Evolutionary conservation across 2,888 invertebrate genomes (phyloP).

Genomic region (Melitaea athalia): DNA sequence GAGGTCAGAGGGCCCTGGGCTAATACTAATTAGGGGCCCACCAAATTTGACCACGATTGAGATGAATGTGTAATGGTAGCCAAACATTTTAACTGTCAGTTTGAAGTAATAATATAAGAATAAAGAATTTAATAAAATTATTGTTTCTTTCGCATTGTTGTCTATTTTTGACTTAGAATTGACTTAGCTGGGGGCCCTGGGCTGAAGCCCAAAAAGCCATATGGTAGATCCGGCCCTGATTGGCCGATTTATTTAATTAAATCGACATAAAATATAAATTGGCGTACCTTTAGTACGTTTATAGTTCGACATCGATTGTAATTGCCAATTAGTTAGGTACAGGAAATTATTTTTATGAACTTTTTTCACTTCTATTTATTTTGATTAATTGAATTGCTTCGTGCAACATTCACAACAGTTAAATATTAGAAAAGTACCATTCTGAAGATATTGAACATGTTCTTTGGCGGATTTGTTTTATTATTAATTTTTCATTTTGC

Average conservation of each 20-base stretch:
- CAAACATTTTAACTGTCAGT: too few species aligned
- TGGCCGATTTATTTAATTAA: not conserved
- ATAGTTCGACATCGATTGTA: not conserved
- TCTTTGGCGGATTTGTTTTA: constrained; percentile 2
- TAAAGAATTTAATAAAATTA: too few species aligned
- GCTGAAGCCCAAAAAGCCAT: too few species aligned
- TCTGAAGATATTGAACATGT: not conserved
- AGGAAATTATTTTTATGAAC: not conserved
- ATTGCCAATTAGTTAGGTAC: not conserved
- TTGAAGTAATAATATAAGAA: too few species aligned
- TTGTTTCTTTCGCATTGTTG: too few species aligned
- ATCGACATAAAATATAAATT: not conserved
- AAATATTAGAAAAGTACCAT: not conserved
- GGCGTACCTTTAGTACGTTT: not conserved
- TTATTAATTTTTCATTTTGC: not conserved
- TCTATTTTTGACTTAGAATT: too few species aligned
- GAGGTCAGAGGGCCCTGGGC: too few species aligned
- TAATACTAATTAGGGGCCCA: too few species aligned
- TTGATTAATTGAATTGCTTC: not conserved
- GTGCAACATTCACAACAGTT: not conserved
- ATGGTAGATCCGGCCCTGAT: too few species aligned
- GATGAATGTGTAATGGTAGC: too few species aligned
- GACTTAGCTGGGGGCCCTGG: too few species aligned
- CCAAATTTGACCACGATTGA: too few species aligned
- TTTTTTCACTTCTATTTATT: not conserved